Percentiles rank a stretch among this genome's conserved stretches.
Conservation (phyloP, 2,113 vertebrate species). For the Clarias macrocephalus region DNA sequence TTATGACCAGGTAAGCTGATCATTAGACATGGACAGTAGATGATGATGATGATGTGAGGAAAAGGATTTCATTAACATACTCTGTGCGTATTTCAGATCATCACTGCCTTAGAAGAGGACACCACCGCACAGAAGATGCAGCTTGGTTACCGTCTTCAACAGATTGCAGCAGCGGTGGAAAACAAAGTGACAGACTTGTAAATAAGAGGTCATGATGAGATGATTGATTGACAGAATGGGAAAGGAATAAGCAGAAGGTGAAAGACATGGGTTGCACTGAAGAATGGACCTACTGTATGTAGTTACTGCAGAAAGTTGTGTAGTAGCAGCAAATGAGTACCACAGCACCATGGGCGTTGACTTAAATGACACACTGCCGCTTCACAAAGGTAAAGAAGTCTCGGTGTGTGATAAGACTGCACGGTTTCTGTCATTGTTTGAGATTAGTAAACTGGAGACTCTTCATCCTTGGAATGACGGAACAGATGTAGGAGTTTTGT, state of each 20-base stretch:
- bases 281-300: conserved; percentile 26
- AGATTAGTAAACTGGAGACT: conserved; percentile 6
- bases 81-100: conserved; percentile 77
- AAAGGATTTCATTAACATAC: background rate
- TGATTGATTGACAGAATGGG: background rate
- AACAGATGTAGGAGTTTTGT: background rate
- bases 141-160: conserved; percentile 93
- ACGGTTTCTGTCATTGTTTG: conserved; percentile 4
- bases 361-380: conserved; percentile 9
- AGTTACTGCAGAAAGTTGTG: conserved; percentile 15
- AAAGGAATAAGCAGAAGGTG: background rate
- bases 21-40: background rate
- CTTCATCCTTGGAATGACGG: background rate
- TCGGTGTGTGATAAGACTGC: background rate
- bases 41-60: background rate
- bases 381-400: conserved; percentile 1
- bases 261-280: background rate
- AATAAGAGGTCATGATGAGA: conserved; percentile 52
- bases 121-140: conserved; percentile 97
- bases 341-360: background rate
- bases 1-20: conserved; percentile 88
- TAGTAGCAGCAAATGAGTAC: conserved; percentile 4
- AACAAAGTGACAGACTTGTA: conserved; percentile 99
- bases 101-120: conserved; percentile 92
- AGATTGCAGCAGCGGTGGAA: conserved; percentile 95